phyloP scores from a whole-genome alignment of 1,140 invertebrate species.

The Calephelis virginiensis region DNA sequence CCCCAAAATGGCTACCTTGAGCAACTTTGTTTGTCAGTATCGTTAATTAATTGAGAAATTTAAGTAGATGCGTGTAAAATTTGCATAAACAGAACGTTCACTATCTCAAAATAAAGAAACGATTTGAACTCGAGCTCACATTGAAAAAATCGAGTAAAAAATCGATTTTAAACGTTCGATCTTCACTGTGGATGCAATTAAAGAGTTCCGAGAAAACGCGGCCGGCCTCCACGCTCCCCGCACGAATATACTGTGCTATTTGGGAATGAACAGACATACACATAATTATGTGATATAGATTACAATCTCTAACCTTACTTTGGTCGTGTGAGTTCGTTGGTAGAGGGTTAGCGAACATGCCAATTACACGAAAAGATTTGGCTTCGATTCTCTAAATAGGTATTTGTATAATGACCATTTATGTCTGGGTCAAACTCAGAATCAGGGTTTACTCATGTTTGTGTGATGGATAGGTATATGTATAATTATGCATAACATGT shows the following conservation, averaged over 20 bases:
- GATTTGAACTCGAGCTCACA: conserved; percentile 61
- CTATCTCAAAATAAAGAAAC: conserved; percentile 67
- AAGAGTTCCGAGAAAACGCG: conserved; percentile 65
- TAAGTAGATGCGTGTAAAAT: conserved; percentile 72
- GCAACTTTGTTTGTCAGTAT: conserved; percentile 37
- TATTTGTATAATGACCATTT: no score
- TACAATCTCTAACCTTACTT: no score
- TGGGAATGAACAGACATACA: conserved; percentile 10
- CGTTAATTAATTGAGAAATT: conserved; percentile 76
- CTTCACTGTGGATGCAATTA: conserved; percentile 73
- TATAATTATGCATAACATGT: no score
- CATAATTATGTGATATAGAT: conserved; percentile 7
- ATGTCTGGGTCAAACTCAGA: no score
- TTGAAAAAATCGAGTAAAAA: conserved; percentile 74
- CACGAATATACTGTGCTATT: conserved; percentile 45
- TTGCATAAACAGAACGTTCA: conserved; percentile 73
- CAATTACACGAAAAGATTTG: no score
- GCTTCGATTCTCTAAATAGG: no score
- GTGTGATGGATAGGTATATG: no score
- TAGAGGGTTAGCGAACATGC: no score
- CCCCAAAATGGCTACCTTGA: conserved; percentile 29
- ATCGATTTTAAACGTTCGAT: conserved; percentile 77
- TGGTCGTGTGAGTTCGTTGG: no score
- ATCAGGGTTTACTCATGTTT: no score
- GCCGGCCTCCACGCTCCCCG: conserved; percentile 41